phyloP scores from a whole-genome alignment of 1,140 invertebrate genomes.

The Patella vulgata region DNA sequence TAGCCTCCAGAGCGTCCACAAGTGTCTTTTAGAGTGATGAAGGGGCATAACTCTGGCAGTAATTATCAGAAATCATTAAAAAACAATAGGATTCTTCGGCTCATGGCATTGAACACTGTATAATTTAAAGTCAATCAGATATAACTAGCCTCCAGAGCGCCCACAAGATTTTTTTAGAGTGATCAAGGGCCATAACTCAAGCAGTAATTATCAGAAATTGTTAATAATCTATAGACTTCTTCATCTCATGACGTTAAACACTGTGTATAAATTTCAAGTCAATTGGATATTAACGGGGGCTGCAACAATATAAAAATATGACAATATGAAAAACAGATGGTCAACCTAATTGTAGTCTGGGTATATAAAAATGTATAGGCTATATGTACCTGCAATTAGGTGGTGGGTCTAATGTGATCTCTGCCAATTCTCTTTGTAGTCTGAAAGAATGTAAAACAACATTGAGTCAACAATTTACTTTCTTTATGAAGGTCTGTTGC shows the following conservation, averaged over 20 bases:
- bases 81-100: no score
- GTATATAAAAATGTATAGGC: not conserved
- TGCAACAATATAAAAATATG: not conserved
- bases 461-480: not conserved
- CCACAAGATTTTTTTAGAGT: no score
- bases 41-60: no score
- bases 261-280: no score
- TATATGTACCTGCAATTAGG: conserved; percentile 26
- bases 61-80: no score
- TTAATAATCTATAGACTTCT: no score
- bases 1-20: no score
- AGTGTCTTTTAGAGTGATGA: not conserved
- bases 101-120: no score
- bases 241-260: no score
- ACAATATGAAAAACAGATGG: not conserved
- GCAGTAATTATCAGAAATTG: no score
- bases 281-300: conserved; percentile 1
- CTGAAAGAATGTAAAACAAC: conserved; percentile 12
- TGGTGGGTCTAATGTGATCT: conserved; percentile 27
- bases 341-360: not conserved
- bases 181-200: no score
- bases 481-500: not conserved
- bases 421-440: conserved; percentile 28
- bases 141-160: no score
- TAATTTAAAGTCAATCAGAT: not conserved